phyloP scores from a whole-genome alignment of 2,888 invertebrate species.

The Nasonovia ribisnigri region DNA sequence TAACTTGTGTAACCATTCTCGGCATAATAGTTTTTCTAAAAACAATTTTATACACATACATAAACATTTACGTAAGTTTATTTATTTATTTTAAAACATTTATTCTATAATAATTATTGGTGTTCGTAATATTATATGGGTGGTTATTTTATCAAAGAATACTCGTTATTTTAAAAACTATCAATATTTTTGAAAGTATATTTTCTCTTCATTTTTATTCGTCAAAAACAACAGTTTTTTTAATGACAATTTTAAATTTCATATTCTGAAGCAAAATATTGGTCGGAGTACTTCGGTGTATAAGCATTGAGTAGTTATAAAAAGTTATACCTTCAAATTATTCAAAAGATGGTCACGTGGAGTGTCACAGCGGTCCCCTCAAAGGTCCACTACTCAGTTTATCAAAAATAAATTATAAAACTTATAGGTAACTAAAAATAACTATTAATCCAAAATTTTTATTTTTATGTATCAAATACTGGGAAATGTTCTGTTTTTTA shows the following conservation, averaged over 20 bases:
- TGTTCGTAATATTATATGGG: neutral
- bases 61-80: neutral
- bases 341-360: too few species aligned
- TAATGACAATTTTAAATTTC: neutral
- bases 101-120: neutral
- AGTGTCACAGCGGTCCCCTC: too few species aligned
- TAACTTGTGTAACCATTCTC: conserved; percentile 32
- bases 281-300: neutral
- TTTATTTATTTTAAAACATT: neutral
- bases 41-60: neutral
- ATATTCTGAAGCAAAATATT: neutral
- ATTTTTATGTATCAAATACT: too few species aligned
- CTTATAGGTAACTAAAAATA: too few species aligned
- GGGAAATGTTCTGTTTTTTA: too few species aligned
- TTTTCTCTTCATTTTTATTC: too few species aligned
- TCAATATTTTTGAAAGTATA: neutral
- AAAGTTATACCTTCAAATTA: too few species aligned
- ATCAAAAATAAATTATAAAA: too few species aligned
- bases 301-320: neutral
- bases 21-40: conserved; percentile 18
- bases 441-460: too few species aligned
- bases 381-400: too few species aligned
- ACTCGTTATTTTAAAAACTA: neutral
- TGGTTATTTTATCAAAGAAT: neutral
- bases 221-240: too few species aligned